These are phyloP conservation scores for Myotis daubentonii DNA, from an alignment of 2,797 vertebrate species.

Conservation along the genomic window DNA sequence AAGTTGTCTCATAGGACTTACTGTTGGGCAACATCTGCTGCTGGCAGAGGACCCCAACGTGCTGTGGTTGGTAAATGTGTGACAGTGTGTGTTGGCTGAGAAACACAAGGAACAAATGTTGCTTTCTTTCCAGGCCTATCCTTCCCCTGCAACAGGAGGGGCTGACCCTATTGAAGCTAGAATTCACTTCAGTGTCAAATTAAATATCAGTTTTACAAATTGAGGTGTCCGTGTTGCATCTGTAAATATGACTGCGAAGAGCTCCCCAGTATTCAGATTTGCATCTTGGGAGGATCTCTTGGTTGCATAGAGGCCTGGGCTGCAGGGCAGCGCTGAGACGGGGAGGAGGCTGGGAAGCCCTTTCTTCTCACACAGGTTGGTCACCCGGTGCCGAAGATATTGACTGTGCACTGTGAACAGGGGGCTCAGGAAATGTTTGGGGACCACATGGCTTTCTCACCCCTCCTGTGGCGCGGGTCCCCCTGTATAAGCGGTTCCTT, in stretches of 20 bases:
- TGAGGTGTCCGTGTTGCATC: background rate
- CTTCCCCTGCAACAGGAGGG: background rate
- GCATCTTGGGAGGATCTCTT: background rate
- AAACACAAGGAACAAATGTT: background rate
- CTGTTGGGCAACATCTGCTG: background rate
- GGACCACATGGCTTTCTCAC: background rate
- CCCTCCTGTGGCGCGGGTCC: background rate
- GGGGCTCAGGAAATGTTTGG: background rate
- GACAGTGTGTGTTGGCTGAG: background rate
- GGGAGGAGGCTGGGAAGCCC: background rate
- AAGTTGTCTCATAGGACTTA: constrained; percentile 23
- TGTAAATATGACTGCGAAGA: background rate
- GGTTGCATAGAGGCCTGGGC: no score
- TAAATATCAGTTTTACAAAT: background rate
- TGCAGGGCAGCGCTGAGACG: background rate
- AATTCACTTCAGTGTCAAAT: background rate
- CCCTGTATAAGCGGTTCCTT: background rate
- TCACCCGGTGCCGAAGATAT: background rate
- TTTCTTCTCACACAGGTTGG: background rate
- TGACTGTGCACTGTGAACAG: background rate
- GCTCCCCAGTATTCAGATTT: background rate
- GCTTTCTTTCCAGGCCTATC: background rate
- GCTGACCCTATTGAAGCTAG: background rate
- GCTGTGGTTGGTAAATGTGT: background rate
- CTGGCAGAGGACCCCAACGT: background rate